Evolutionary conservation across 2,888 invertebrate genomes (phyloP).

Genomic region (Horisme vitalbata): DNA sequence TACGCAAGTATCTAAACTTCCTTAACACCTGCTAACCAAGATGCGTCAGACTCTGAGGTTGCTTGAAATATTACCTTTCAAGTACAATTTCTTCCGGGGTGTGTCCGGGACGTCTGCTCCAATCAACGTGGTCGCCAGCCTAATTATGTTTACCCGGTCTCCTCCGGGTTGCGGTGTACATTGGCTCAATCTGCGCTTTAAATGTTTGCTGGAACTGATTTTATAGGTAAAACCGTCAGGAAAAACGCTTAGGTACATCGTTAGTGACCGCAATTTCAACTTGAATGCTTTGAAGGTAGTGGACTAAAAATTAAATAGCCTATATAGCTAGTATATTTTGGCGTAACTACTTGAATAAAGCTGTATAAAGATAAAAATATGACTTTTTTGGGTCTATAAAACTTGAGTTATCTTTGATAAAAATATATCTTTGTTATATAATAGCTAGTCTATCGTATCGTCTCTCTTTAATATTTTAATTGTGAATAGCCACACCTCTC

Average conservation of each 20-base stretch:
- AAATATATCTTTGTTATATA: slow-evolving; percentile 17
- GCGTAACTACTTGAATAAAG: slow-evolving; percentile 2
- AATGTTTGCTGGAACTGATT: slow-evolving; percentile 50
- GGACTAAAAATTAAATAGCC: slow-evolving; percentile 1
- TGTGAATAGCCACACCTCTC: slow-evolving; percentile 40
- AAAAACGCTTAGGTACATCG: slow-evolving; percentile 20
- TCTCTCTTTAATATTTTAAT: slow-evolving; percentile 17
- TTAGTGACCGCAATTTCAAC: slow-evolving; percentile 15
- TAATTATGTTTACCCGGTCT: slow-evolving; percentile 70
- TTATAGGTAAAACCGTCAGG: slow-evolving; percentile 32
- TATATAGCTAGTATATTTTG: slow-evolving; percentile 2
- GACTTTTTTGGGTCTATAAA: too few species aligned
- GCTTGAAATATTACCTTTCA: slow-evolving; percentile 64
- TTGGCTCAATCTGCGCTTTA: slow-evolving; percentile 44
- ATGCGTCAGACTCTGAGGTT: slow-evolving; percentile 54
- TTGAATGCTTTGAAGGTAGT: slow-evolving; percentile 5
- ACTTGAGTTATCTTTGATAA: slow-evolving; percentile 15
- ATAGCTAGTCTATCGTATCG: too few species aligned
- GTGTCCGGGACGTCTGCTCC: slow-evolving; percentile 57
- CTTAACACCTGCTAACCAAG: slow-evolving; percentile 39
- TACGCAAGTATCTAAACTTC: slow-evolving; percentile 45
- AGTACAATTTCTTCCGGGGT: slow-evolving; percentile 57
- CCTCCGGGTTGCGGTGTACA: slow-evolving; percentile 47
- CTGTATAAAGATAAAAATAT: slow-evolving; percentile 9
- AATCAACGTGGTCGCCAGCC: slow-evolving; percentile 62